phyloP scores from a whole-genome alignment of 2,113 vertebrate genomes.

The Columbina picui region DNA sequence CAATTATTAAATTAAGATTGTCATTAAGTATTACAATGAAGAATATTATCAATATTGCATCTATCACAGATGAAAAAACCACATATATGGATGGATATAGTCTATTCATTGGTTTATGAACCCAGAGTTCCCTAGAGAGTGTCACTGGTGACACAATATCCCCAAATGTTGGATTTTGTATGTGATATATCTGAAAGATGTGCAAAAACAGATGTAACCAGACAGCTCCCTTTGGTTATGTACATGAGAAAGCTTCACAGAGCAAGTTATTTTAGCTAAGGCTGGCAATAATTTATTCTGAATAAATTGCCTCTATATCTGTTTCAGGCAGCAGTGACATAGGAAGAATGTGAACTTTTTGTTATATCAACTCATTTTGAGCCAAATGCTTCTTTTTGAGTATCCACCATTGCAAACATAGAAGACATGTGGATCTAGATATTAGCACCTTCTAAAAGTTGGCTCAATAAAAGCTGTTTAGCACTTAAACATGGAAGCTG shows the following conservation, averaged over 20 bases:
- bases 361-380: conserved; percentile 47
- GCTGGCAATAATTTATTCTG: conserved; percentile 79
- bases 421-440: conserved; percentile 64
- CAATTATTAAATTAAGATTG: conserved; percentile 73
- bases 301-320: conserved; percentile 77
- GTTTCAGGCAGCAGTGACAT: conserved; percentile 72
- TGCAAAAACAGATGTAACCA: conserved; percentile 59
- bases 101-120: conserved; percentile 63
- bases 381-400: conserved; percentile 64
- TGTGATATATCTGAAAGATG: conserved; percentile 65
- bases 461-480: conserved; percentile 72
- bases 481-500: conserved; percentile 71
- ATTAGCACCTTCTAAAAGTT: conserved; percentile 71
- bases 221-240: conserved; percentile 60
- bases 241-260: conserved; percentile 70
- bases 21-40: conserved; percentile 71
- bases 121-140: conserved; percentile 59
- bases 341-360: conserved; percentile 66
- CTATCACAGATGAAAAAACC: conserved; percentile 72
- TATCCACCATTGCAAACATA: conserved; percentile 63
- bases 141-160: conserved; percentile 49
- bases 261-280: conserved; percentile 69
- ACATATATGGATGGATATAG: conserved; percentile 42
- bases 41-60: conserved; percentile 61
- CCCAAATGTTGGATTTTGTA: conserved; percentile 56